Base-by-base conservation (phyloP, 1,140 invertebrate species). In the Mercenaria mercenaria region DNA sequence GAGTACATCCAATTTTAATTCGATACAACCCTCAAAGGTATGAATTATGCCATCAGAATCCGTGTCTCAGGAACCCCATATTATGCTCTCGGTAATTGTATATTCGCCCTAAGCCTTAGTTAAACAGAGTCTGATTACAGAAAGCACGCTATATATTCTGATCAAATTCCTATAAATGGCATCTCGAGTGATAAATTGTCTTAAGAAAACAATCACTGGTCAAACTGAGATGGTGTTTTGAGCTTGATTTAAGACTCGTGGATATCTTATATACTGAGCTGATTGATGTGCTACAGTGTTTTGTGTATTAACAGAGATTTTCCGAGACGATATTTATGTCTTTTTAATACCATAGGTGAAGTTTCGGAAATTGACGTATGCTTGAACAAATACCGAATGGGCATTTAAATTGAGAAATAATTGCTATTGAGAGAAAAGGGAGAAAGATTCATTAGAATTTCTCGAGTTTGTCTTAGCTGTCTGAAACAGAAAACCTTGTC, bases 151-250 rank as follows among this genome's bases (percentile, higher is more conserved):
- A 79, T 79, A 77, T 47, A 59, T 79, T 79, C 76, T 79, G 76
- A 79, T 79, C 32, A 37, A 79, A 79, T 52, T 52, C 76, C 76
- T 79, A 79, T 79, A 79, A 79, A 79, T 79, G 47, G 76, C 47
- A 37, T 37, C 47, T 20, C 47, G 47, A 79, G 76, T 79, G 76
- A 79, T 79, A 79, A 79, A 79, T 79, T 79, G 76, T 52, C 76
- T 79, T 79, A 56, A 56, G 76, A 79, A 77, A 79, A 79, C 76
- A 79, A 79, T 79, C 76, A 79, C 47, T 56, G 76, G 76, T 52
- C 76, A 79, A 52, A 79, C 43, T 23, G 76, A 79, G 76, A 52
- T 79, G 76, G 43, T 79, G 76, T 79, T 52, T 52, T 50, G 26
- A 79, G 76, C n/a, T 50, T 79, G 47, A 52, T 79, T 79, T 79